Base-by-base conservation (phyloP, 2,888 invertebrate species). In the Drosophila quinaria region DNA sequence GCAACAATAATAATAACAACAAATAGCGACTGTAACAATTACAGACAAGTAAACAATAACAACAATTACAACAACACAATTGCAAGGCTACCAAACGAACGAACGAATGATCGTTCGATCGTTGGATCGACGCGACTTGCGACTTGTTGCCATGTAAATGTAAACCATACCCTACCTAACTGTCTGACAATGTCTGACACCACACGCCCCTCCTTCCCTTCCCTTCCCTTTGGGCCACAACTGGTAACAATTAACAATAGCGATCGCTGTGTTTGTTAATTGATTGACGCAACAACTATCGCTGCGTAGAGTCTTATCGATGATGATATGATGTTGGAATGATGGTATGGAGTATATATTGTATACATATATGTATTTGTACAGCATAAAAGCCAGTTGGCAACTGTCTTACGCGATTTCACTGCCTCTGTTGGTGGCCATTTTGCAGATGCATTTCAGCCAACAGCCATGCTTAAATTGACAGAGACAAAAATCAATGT, bases 151-250 rank as follows among this genome's bases (percentile, higher is more conserved):
- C 87, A 84, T 70, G 70, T 76, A 62, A 73, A 74, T 78, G 47
- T 37, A 54, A 78, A 65, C 87, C 84, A 80, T 78, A 77, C 77
- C 83, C 88, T 82, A 75, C 80, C 78, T 68, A 68, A 78, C 76
- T 71, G 56, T 80, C 46, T 62, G 49, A 47, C 51, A 63, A 42
- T 44, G n/a, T 44, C 15, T 11, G n/a, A 29, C 19, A 9, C 35
- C 31, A 9, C 22, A 22, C 3, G 0, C 22, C 25, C 42, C 9
- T 15, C 3, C 42, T 8, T 15, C 3, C 2, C 13, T n/a, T 17
- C 9, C 47, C 22, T 29, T 29, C 39, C 13, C 31, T 35, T 13
- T 17, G 4, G 1, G n/a, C 46, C 46, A 29, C 29, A 42, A 22
- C 44, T 44, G 35, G 52, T 42, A 46, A 59, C 25, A 29, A 42